Evolutionary conservation across 2,888 invertebrate genomes (phyloP).

Genomic region (Leucophenga maculata): DNA sequence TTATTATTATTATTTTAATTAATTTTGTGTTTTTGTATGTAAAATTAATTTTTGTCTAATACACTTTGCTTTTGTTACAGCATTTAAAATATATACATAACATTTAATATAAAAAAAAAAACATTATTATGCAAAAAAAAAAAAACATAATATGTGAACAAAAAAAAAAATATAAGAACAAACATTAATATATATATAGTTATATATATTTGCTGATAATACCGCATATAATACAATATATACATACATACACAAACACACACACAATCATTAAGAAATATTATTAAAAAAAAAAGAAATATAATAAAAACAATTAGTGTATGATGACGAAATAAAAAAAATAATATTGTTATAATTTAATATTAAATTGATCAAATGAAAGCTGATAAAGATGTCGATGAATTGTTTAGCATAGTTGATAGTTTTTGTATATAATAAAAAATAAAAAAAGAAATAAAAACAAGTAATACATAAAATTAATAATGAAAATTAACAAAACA

Average conservation of each 20-base stretch:
- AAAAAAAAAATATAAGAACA: constrained; percentile 35
- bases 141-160: background rate
- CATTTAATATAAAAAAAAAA: background rate
- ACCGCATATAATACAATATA: constrained; percentile 40
- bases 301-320: constrained; percentile 46
- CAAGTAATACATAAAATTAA: constrained; percentile 35
- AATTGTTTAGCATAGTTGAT: constrained; percentile 68
- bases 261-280: constrained; percentile 60
- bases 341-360: constrained; percentile 57
- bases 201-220: constrained; percentile 32
- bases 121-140: background rate
- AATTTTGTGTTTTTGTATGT: too few species aligned
- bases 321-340: constrained; percentile 44
- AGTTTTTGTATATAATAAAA: constrained; percentile 59
- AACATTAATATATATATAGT: constrained; percentile 35
- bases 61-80: background rate
- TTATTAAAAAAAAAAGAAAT: constrained; percentile 56
- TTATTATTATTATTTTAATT: too few species aligned
- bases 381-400: constrained; percentile 29
- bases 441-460: constrained; percentile 48
- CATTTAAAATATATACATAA: constrained; percentile 2
- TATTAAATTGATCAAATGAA: constrained; percentile 32
- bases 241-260: constrained; percentile 29
- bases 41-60: background rate
- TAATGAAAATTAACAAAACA: constrained; percentile 32